phyloP scores from a whole-genome alignment of 2,888 invertebrate genomes.

The Perizoma flavofasciatum region DNA sequence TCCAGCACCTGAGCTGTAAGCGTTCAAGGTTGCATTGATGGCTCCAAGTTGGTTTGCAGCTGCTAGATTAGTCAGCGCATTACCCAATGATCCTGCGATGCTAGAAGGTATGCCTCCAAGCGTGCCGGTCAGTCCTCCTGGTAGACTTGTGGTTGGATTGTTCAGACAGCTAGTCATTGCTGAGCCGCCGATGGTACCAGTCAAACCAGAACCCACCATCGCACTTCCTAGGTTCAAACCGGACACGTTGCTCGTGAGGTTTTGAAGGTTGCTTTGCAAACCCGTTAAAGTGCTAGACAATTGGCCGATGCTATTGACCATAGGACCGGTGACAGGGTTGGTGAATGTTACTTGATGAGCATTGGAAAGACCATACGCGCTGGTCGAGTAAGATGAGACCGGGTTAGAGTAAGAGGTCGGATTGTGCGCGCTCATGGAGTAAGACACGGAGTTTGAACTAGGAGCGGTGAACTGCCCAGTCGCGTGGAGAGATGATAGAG shows the following conservation, averaged over 20 bases:
- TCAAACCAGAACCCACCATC: slow-evolving; percentile 73
- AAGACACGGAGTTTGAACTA: slow-evolving; percentile 77
- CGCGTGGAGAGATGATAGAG: slow-evolving; percentile 80
- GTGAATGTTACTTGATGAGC: slow-evolving; percentile 82
- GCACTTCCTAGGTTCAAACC: slow-evolving; percentile 72
- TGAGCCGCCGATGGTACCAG: slow-evolving; percentile 77
- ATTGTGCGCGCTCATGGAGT: slow-evolving; percentile 80
- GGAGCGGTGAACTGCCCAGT: slow-evolving; percentile 75
- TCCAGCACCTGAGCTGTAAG: slow-evolving; percentile 69
- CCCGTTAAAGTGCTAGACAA: slow-evolving; percentile 78
- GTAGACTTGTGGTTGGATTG: slow-evolving; percentile 73
- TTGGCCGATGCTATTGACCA: slow-evolving; percentile 79
- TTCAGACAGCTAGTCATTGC: slow-evolving; percentile 75
- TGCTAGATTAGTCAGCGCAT: slow-evolving; percentile 70
- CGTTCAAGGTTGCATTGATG: slow-evolving; percentile 70
- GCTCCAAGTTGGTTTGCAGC: slow-evolving; percentile 71
- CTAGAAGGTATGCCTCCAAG: slow-evolving; percentile 74
- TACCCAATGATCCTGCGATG: slow-evolving; percentile 70
- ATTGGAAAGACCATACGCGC: slow-evolving; percentile 74
- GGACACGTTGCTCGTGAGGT: slow-evolving; percentile 71
- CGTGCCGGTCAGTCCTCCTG: slow-evolving; percentile 70
- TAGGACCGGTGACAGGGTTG: slow-evolving; percentile 76
- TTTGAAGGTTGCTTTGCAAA: slow-evolving; percentile 76
- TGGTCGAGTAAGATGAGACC: slow-evolving; percentile 75
- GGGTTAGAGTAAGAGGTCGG: slow-evolving; percentile 81